Evolutionary conservation across 2,113 vertebrate genomes (phyloP).

Genomic region (Megaptera novaeangliae): DNA sequence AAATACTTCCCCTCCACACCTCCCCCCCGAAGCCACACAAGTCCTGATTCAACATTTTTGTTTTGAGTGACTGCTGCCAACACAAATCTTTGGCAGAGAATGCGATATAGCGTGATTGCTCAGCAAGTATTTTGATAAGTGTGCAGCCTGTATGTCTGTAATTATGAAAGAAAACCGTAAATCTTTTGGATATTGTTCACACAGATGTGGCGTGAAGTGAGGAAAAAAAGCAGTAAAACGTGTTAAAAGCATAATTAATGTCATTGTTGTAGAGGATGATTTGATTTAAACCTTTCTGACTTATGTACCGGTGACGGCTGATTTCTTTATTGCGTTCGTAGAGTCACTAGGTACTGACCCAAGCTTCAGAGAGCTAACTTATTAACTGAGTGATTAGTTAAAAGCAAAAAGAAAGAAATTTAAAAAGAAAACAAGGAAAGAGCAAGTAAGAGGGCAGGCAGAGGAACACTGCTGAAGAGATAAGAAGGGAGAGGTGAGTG

Average conservation of each 20-base stretch:
- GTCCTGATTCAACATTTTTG: slow-evolving; percentile 83
- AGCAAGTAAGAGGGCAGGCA: not conserved
- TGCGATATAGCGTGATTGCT: slow-evolving; percentile 82
- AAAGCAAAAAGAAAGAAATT: not conserved
- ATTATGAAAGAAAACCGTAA: slow-evolving; percentile 89
- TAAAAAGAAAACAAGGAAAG: not conserved
- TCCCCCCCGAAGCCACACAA: slow-evolving; percentile 66
- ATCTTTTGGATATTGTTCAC: slow-evolving; percentile 89
- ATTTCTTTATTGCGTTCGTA: slow-evolving; percentile 53
- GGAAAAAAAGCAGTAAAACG: slow-evolving; percentile 82
- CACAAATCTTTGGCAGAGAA: slow-evolving; percentile 82
- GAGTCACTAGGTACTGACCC: slow-evolving; percentile 37
- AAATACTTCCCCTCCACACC: not conserved
- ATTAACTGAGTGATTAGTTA: slow-evolving; percentile 46
- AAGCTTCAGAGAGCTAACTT: slow-evolving; percentile 2
- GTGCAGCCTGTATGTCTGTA: slow-evolving; percentile 85
- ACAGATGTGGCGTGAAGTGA: slow-evolving; percentile 88
- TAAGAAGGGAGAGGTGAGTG: slow-evolving; percentile 39
- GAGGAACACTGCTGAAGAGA: not conserved
- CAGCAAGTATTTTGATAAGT: slow-evolving; percentile 90
- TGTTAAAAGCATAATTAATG: slow-evolving; percentile 90
- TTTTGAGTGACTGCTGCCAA: slow-evolving; percentile 87
- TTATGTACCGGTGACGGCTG: slow-evolving; percentile 57
- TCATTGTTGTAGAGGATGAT: slow-evolving; percentile 83
- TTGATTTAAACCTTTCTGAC: slow-evolving; percentile 83